phyloP scores from a whole-genome alignment of 2,888 invertebrate species.

The Bhutanitis thaidina region DNA sequence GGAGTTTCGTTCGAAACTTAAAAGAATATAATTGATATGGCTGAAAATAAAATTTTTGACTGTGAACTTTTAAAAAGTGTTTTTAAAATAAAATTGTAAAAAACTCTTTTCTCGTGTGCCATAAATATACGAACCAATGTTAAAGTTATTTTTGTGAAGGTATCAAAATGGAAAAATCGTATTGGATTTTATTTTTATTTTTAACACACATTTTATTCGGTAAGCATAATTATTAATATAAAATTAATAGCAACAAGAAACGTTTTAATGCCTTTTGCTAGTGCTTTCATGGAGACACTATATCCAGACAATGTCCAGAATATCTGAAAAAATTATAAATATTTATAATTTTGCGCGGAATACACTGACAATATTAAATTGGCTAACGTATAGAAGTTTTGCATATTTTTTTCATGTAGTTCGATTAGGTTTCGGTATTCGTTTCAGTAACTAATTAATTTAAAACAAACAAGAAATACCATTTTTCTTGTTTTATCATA shows the following conservation, averaged over 20 bases:
- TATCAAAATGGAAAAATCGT: slow-evolving; percentile 40
- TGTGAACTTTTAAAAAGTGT: slow-evolving; percentile 21
- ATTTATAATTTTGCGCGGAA: no score
- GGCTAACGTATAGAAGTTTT: no score
- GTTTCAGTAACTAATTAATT: no score
- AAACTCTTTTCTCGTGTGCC: not conserved
- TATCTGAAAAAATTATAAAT: no score
- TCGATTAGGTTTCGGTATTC: no score
- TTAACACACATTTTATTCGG: slow-evolving; percentile 29
- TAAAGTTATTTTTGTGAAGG: not conserved
- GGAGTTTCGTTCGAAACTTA: slow-evolving; percentile 29
- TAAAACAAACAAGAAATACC: no score
- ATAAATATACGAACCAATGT: not conserved
- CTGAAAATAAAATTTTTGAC: slow-evolving; percentile 13
- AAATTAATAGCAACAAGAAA: not conserved
- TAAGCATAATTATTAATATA: slow-evolving; percentile 27
- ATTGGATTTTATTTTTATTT: slow-evolving; percentile 32
- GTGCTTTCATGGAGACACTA: no score
- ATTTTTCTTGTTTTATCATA: no score
- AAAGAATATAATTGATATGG: slow-evolving; percentile 15
- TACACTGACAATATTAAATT: no score
- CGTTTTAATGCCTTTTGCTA: no score
- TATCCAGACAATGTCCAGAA: no score
- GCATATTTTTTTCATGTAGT: no score
- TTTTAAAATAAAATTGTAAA: slow-evolving; percentile 21